Percentiles rank a stretch among this genome's conserved stretches.
Evolutionary conservation across 2,888 invertebrate species (phyloP).

Genomic region (Apamea sordens): DNA sequence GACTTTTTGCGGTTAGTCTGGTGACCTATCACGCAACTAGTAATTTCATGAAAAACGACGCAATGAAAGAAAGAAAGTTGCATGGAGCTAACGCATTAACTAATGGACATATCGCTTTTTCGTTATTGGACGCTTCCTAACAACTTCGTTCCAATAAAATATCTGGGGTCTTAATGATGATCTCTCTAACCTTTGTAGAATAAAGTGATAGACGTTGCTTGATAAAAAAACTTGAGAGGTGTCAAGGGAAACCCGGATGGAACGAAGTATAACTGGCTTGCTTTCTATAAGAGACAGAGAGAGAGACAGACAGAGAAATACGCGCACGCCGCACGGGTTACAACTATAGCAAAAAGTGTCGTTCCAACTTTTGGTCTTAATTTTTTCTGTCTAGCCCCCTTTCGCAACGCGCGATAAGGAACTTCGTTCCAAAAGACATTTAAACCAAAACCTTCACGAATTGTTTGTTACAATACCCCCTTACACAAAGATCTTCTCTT

Average conservation of each 20-base stretch:
- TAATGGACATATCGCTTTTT: not conserved
- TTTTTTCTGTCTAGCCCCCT: too few relatives aligned
- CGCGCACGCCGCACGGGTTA: too few relatives aligned
- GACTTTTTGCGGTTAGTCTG: not conserved
- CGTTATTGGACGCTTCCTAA: not conserved
- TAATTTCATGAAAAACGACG: not conserved
- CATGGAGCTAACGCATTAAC: not conserved
- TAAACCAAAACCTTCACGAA: not conserved
- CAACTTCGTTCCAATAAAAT: not conserved
- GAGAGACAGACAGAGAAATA: too few relatives aligned
- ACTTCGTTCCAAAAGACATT: not conserved
- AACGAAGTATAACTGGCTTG: too few relatives aligned
- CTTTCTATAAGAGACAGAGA: too few relatives aligned
- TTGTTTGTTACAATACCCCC: not conserved
- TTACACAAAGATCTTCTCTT: not conserved
- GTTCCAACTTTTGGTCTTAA: too few relatives aligned
- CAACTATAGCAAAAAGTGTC: too few relatives aligned
- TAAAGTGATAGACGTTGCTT: not conserved
- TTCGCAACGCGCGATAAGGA: too few relatives aligned
- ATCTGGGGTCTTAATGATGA: not conserved
- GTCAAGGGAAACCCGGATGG: too few relatives aligned
- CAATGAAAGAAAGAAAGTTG: not conserved
- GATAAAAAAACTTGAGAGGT: too few relatives aligned
- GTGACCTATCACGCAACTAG: not conserved
- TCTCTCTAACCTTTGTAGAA: not conserved